These are phyloP conservation scores for Pseudorhombus dupliciocellatus DNA, from an alignment of 2,113 vertebrate species.

Conservation along the genomic window DNA sequence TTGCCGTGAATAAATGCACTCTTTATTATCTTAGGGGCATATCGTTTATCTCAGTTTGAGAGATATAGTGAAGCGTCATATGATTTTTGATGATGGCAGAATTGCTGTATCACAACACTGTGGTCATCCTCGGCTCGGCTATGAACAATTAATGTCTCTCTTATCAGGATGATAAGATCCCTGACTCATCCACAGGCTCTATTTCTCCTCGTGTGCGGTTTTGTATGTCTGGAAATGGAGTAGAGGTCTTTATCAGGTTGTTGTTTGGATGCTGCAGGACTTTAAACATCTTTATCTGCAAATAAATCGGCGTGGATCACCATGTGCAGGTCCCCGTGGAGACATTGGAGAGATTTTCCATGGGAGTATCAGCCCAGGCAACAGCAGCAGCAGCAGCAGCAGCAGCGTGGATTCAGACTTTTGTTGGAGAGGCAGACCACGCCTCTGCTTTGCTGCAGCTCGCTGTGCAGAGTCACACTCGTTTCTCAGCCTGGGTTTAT, in stretches of 20 bases:
- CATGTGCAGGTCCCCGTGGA: conserved; percentile 24
- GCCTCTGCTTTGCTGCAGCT: conserved; percentile 75
- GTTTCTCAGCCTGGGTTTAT: conserved; percentile 39
- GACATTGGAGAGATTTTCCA: neutral
- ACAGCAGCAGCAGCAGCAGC: neutral
- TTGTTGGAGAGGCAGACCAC: conserved; percentile 58
- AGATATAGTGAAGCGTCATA: too few relatives aligned
- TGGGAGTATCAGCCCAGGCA: neutral
- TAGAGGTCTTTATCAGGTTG: neutral
- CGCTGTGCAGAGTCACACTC: conserved; percentile 52
- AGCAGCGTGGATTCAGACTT: conserved; percentile 45
- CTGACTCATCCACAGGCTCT: conserved; percentile 9
- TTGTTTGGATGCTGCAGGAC: neutral
- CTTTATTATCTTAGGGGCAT: too few relatives aligned
- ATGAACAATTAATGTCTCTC: conserved; percentile 22
- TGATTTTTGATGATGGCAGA: too few relatives aligned
- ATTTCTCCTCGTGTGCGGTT: neutral
- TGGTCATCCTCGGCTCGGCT: too few relatives aligned
- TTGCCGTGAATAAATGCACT: too few relatives aligned
- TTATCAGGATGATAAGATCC: conserved; percentile 31
- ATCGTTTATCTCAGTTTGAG: too few relatives aligned
- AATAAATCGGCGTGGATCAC: neutral
- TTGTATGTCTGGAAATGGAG: neutral
- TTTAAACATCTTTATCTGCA: neutral
- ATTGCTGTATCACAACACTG: too few relatives aligned